Evolutionary conservation across 2,113 vertebrate species (phyloP).

Genomic region (Equus quagga): DNA sequence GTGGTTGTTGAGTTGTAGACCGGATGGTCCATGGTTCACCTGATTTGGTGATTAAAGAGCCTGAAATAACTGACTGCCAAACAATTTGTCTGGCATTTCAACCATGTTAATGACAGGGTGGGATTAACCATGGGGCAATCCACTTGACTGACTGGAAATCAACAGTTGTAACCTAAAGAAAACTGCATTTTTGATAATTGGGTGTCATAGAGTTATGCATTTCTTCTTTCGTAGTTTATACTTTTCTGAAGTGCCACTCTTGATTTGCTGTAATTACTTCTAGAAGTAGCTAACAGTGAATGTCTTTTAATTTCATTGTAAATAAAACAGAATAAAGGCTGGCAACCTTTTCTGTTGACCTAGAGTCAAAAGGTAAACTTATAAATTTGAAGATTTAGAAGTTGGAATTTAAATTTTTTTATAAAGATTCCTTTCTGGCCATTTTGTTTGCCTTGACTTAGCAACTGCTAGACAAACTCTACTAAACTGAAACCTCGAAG

Average conservation of each 20-base stretch:
- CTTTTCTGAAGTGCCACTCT: background rate
- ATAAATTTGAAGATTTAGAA: background rate
- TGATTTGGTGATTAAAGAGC: constrained; percentile 69
- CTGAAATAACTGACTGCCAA: constrained; percentile 56
- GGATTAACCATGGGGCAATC: constrained; percentile 44
- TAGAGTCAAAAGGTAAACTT: background rate
- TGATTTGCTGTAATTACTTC: constrained; percentile 49
- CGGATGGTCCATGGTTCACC: constrained; percentile 19
- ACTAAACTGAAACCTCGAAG: background rate
- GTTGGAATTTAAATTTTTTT: background rate
- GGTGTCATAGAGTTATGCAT: background rate
- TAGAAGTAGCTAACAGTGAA: background rate
- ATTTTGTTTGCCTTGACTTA: constrained; percentile 70
- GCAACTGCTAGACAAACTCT: background rate
- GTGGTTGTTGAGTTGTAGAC: background rate
- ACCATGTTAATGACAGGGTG: constrained; percentile 74
- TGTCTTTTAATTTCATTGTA: background rate
- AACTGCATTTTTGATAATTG: constrained; percentile 42
- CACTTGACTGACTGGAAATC: background rate
- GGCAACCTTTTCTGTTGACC: background rate
- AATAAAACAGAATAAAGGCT: background rate
- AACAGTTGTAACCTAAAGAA: constrained; percentile 43
- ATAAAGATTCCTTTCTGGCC: constrained; percentile 42
- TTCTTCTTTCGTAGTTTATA: background rate
- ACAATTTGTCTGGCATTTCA: constrained; percentile 76